Conservation (phyloP, 53 echinoderm and acorn worm genomes). For the Echinarachnius parma region DNA sequence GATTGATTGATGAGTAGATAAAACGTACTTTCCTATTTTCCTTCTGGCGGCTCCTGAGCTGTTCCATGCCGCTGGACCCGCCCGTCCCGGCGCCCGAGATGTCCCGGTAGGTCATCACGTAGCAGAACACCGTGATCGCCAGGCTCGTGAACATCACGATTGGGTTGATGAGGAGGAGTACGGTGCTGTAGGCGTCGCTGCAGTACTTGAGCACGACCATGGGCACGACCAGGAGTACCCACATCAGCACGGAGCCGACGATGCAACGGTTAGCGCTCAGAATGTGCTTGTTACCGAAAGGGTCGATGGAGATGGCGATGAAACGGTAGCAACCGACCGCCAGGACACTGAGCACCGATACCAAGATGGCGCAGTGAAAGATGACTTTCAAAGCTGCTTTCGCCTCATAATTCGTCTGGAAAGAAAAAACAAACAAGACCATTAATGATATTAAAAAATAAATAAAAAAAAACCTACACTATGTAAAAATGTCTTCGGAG, state of each 20-base stretch:
- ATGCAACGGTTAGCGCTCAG: slow-evolving; percentile 22
- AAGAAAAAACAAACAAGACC: too few relatives aligned
- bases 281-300: slow-evolving; percentile 18
- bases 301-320: slow-evolving; percentile 40
- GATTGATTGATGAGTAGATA: background rate
- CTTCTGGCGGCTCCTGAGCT: slow-evolving; percentile 17
- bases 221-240: slow-evolving; percentile 24
- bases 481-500: too few relatives aligned
- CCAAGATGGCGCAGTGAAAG: slow-evolving; percentile 37
- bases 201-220: slow-evolving; percentile 16
- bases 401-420: slow-evolving; percentile 5
- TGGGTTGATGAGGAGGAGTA: slow-evolving; percentile 37
- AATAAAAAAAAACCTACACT: too few relatives aligned
- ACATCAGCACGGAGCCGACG: slow-evolving; percentile 25
- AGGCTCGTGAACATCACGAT: slow-evolving; percentile 38
- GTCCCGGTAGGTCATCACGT: slow-evolving; percentile 34
- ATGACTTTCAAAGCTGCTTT: slow-evolving; percentile 13
- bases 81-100: slow-evolving; percentile 5
- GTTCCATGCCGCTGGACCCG: slow-evolving; percentile 11
- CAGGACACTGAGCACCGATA: slow-evolving; percentile 34
- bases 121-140: slow-evolving; percentile 36
- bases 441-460: too few relatives aligned
- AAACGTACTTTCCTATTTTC: slow-evolving; percentile 24
- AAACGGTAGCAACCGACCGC: slow-evolving; percentile 33
- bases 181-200: slow-evolving; percentile 7